Evolutionary conservation across 2,797 vertebrate species (phyloP).

Genomic region (Ataeniobius toweri): DNA sequence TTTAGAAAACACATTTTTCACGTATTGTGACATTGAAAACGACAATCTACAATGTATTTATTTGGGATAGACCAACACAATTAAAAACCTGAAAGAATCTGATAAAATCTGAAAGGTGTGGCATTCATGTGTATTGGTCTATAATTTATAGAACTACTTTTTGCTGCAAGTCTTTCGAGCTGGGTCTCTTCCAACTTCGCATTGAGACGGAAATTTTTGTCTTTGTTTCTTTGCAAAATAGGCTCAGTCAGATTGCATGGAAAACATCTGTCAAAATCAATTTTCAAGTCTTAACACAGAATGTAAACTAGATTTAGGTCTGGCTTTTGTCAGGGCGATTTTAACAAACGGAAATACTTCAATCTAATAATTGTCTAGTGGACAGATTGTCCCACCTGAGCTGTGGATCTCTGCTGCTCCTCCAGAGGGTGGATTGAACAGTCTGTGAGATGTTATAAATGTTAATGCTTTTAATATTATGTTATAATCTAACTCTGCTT

Average conservation of each 20-base stretch:
- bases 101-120: too few relatives aligned
- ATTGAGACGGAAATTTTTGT: background rate
- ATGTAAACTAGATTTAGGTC: background rate
- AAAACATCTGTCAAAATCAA: background rate
- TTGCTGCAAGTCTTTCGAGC: background rate
- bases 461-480: too few relatives aligned
- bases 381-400: too few relatives aligned
- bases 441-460: too few relatives aligned
- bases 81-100: background rate
- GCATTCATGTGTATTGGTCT: background rate
- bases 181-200: background rate
- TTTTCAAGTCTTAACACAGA: background rate
- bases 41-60: background rate
- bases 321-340: too few relatives aligned
- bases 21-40: background rate
- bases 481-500: too few relatives aligned
- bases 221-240: background rate
- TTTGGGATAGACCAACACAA: background rate
- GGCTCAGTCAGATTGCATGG: background rate
- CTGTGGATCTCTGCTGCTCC: too few relatives aligned
- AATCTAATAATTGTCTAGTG: background rate
- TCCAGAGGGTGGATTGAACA: too few relatives aligned
- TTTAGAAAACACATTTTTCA: background rate
- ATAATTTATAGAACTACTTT: background rate
- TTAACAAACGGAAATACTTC: background rate